These are phyloP conservation scores for Proteles cristata DNA, from an alignment of 2,113 vertebrate species.

Conservation along the genomic window DNA sequence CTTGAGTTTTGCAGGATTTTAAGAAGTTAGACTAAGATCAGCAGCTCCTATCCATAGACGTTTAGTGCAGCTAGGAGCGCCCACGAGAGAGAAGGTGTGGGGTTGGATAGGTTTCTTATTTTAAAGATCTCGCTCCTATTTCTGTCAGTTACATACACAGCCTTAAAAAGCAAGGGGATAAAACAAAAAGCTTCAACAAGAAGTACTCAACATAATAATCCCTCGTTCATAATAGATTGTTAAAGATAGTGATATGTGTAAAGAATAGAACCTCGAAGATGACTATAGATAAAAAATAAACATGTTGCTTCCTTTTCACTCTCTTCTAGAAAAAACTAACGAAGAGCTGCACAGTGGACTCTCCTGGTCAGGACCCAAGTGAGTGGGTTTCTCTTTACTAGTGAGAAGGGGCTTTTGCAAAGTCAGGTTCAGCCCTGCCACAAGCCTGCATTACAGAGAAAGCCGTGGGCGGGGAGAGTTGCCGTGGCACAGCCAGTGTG, in stretches of 20 bases:
- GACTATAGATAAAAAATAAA: conserved; percentile 7
- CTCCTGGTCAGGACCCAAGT: neutral
- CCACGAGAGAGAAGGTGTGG: conserved; percentile 49
- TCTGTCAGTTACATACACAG: neutral
- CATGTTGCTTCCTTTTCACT: conserved; percentile 43
- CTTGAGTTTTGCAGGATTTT: neutral
- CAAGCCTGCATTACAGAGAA: neutral
- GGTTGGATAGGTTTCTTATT: conserved; percentile 33
- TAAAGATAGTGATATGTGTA: conserved; percentile 28
- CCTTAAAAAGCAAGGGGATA: conserved; percentile 29
- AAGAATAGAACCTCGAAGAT: conserved; percentile 20
- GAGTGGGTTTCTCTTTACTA: conserved; percentile 48
- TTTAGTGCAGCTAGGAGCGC: neutral
- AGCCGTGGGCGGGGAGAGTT: neutral
- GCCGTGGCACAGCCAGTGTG: fast-evolving
- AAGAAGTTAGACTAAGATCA: conserved; percentile 41
- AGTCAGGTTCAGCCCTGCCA: neutral
- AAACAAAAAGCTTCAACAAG: conserved; percentile 48
- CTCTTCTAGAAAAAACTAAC: conserved; percentile 32
- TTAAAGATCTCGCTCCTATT: conserved; percentile 56
- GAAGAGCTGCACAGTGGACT: neutral
- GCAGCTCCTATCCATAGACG: neutral
- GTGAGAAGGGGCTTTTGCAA: conserved; percentile 44
- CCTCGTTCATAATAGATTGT: conserved; percentile 56
- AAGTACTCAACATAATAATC: conserved; percentile 42